These are phyloP conservation scores for Holothuria glaberrima DNA, from an alignment of 35 echinoderm and acorn worm species.

Conservation along the genomic window DNA sequence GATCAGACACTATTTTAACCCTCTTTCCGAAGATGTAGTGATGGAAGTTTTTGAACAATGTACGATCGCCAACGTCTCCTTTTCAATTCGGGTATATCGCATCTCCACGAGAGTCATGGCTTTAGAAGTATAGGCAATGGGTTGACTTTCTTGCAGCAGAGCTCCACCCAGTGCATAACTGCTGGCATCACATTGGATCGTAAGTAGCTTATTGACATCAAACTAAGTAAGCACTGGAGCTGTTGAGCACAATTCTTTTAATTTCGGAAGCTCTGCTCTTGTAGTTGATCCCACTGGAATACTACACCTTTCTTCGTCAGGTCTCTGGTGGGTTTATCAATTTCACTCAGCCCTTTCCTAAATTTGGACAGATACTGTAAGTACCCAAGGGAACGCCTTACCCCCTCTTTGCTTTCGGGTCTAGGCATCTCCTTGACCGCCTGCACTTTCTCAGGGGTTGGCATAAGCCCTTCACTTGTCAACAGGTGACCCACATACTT, in stretches of 20 bases:
- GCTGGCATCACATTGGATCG: conserved; percentile 76
- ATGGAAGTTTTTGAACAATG: conserved; percentile 76
- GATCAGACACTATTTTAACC: conserved; percentile 56
- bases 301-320: conserved; percentile 42
- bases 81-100: conserved; percentile 74
- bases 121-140: conserved; percentile 74
- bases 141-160: conserved; percentile 66
- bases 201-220: conserved; percentile 25
- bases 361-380: conserved; percentile 78
- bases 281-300: conserved; percentile 72
- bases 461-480: conserved; percentile 35
- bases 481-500: conserved; percentile 90
- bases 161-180: conserved; percentile 68
- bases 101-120: conserved; percentile 70
- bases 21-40: conserved; percentile 76
- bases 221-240: conserved; percentile 8
- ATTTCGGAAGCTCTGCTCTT: conserved; percentile 32
- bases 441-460: conserved; percentile 69
- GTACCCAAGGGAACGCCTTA: conserved; percentile 68
- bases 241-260: conserved; percentile 27
- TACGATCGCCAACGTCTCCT: conserved; percentile 84
- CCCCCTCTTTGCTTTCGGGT: conserved; percentile 64
- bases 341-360: conserved; percentile 66
- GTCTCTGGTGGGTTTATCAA: conserved; percentile 58
- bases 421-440: conserved; percentile 76